Evolutionary conservation across 2,113 vertebrate species (phyloP), one percentile per base, ranked within the genome.

Genomic region (Actinemys pallida): DNA sequence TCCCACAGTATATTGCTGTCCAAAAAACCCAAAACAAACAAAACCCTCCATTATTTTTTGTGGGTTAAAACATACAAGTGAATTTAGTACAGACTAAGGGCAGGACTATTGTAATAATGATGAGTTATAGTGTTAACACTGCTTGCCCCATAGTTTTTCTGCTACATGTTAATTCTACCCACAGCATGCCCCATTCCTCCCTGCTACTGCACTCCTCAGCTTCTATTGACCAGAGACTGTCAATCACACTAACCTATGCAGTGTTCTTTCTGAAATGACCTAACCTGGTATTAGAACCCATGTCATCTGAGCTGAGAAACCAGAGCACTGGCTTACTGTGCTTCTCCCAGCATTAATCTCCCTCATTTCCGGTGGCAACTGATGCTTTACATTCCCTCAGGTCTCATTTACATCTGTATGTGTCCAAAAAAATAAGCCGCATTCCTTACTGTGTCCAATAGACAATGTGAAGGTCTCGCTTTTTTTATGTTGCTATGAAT

Each of bases 291-390:
- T 17, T 72, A 4, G 5, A 0, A 6, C 53, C 50, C 1, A 5
- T 0, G 53, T 8, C 31, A 84, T 50, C 45, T 8, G n/a, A 65
- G 75, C 54, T 35, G 78, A 62, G 83, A 85, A 85, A 25, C 5
- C 69, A 45, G 53, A 1, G 0, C 3, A 4, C 0, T 0, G 0
- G 0, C 88, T 93, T 0, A 0, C 79, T 53, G 31, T 0, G 56
- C 56, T 5, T 45, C 39, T 53, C n/a, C 45, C 81, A 59, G 49
- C 92, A n/a, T n/a, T 89, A 62, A 35, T 69, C 65, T 49, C 16
- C 3, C 84, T 31, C 8, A 0, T 56, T 31, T 20, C 0, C 0
- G 1, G 84, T 12, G 80, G 52, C 59, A 5, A 0, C 1, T 2
- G 39, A 35, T 13, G 27, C 62, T 86, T 27, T 2, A 0, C 11